These are phyloP conservation scores for Drosophila simulans DNA, from an alignment of 1,140 invertebrate species.

Conservation along the genomic window DNA sequence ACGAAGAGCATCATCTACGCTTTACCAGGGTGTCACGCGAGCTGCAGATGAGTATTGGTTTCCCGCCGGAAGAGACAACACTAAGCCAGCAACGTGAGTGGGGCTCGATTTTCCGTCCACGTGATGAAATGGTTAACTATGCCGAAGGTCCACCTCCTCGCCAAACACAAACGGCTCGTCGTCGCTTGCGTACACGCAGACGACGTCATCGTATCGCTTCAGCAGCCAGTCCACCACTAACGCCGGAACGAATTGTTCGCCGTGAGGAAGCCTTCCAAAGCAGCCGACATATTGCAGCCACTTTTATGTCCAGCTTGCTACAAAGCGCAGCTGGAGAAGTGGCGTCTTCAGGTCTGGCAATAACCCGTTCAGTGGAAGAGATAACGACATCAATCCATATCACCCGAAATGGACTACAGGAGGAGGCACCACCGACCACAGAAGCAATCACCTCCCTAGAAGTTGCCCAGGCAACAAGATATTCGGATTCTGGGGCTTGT, in stretches of 20 bases:
- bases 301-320: constrained; percentile 40
- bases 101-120: constrained; percentile 42
- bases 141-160: not conserved
- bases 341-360: not conserved
- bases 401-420: not conserved
- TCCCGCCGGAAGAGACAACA: not conserved
- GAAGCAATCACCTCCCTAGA: not conserved
- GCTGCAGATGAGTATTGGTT: constrained; percentile 14
- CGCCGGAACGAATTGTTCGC: not conserved
- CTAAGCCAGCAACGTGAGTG: constrained; percentile 26
- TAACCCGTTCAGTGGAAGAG: not conserved
- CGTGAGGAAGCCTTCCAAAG: not conserved
- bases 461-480: no score
- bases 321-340: constrained; percentile 5
- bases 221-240: not conserved
- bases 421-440: not conserved
- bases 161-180: not conserved
- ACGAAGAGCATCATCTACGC: constrained; percentile 46
- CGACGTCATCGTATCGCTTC: not conserved
- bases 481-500: not conserved
- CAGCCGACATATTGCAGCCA: constrained; percentile 22
- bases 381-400: not conserved
- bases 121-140: constrained; percentile 21
- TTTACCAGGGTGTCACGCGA: constrained; percentile 6
- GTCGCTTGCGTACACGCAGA: not conserved